Evolutionary conservation across 2,888 invertebrate genomes (phyloP).

Genomic region (Pterostichus madidus): DNA sequence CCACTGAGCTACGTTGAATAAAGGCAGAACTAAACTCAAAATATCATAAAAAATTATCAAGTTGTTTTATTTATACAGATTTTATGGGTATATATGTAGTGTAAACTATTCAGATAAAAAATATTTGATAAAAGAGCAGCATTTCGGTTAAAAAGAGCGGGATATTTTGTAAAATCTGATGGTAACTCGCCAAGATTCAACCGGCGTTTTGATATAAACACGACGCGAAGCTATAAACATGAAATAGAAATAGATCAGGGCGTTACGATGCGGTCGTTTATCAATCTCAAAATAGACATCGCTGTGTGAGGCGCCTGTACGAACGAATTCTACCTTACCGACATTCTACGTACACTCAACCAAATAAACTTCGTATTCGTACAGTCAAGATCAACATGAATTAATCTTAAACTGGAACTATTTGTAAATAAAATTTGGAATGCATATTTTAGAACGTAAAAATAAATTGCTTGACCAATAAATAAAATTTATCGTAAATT

Average conservation of each 20-base stretch:
- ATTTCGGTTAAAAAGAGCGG: background rate
- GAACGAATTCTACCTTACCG: constrained; percentile 8
- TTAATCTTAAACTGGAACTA: background rate
- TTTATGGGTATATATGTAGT: no score
- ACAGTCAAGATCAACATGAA: background rate
- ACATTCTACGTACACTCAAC: background rate
- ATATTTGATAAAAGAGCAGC: no score
- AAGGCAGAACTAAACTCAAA: no score
- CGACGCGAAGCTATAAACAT: constrained; percentile 51
- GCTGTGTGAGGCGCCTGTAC: constrained; percentile 48
- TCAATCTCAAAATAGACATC: constrained; percentile 61
- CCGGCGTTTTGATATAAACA: constrained; percentile 58
- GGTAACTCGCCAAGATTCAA: constrained; percentile 2
- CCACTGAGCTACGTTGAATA: no score
- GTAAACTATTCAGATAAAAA: no score
- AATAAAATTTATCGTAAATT: no score
- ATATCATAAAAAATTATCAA: no score
- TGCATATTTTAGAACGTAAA: no score
- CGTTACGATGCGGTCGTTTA: constrained; percentile 53
- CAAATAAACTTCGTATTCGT: background rate
- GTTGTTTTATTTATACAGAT: no score
- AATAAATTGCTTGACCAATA: no score
- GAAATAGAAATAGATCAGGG: constrained; percentile 57
- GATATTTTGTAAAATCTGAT: background rate
- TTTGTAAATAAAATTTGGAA: background rate